A percentile compares a stretch with the other conserved stretches of the same genome.
phyloP scores from a whole-genome alignment of 2,113 vertebrate species.

The Heteronetta atricapilla region DNA sequence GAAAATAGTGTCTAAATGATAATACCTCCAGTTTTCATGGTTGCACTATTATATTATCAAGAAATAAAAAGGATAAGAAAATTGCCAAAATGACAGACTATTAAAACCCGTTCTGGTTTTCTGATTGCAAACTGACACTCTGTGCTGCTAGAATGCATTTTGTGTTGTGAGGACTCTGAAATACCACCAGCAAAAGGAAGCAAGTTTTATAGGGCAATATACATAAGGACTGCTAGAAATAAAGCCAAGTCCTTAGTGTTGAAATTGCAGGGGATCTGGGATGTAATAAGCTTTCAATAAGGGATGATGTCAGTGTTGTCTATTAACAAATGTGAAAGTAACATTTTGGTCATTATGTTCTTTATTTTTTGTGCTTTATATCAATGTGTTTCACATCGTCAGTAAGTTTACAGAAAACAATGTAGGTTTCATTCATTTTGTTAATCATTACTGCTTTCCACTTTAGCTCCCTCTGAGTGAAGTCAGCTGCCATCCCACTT shows the following conservation, averaged over 20 bases:
- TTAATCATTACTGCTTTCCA: constrained; percentile 27
- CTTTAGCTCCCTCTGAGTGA: background rate
- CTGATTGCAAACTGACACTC: background rate
- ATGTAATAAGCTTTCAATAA: background rate
- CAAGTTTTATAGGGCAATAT: background rate
- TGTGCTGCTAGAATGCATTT: background rate
- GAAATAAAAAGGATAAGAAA: background rate
- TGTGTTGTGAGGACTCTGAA: background rate
- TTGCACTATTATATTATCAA: background rate
- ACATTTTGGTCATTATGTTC: background rate
- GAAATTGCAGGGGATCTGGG: background rate
- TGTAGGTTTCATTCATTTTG: background rate
- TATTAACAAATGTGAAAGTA: background rate
- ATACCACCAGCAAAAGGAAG: background rate
- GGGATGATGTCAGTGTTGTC: background rate
- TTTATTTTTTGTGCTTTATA: background rate
- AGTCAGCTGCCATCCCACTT: background rate
- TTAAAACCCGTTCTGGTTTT: background rate
- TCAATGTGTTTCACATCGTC: background rate
- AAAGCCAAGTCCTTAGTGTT: background rate
- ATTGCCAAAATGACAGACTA: background rate
- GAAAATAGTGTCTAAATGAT: background rate
- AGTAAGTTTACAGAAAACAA: background rate
- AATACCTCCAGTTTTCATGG: background rate
- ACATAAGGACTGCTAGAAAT: background rate